These are phyloP conservation scores for Spheniscus humboldti DNA, from an alignment of 2,797 vertebrate genomes.

Conservation along the genomic window DNA sequence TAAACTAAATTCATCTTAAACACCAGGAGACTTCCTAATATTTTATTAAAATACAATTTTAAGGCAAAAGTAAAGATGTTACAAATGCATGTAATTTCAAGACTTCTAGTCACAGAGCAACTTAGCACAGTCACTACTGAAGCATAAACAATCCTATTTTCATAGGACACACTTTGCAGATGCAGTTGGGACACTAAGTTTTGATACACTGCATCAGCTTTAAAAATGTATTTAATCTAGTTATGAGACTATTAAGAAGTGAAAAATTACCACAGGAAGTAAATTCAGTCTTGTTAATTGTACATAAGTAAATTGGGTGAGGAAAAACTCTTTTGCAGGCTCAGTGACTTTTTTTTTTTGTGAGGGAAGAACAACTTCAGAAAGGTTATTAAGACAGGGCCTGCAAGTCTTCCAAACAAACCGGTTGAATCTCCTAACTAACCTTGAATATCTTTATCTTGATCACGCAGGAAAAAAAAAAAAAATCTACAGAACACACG, in stretches of 20 bases:
- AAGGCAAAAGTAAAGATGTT: neutral
- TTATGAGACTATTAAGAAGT: neutral
- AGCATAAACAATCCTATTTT: neutral
- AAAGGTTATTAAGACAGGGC: neutral
- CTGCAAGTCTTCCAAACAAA: neutral
- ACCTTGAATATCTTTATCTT: neutral
- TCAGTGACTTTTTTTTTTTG: neutral
- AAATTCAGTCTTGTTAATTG: neutral
- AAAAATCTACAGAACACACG: neutral
- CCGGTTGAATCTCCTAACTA: neutral
- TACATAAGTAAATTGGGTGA: neutral
- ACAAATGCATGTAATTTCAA: neutral
- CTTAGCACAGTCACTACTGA: neutral
- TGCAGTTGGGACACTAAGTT: neutral
- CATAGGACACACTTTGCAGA: rapidly evolving
- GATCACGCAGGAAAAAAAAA: neutral
- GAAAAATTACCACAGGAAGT: neutral
- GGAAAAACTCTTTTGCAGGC: neutral
- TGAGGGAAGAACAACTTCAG: neutral
- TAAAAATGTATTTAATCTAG: neutral
- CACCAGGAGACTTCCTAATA: neutral
- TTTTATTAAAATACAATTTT: neutral
- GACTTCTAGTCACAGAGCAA: neutral
- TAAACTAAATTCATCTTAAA: neutral
- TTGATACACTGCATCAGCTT: neutral